These are phyloP conservation scores for Salvelinus alpinus DNA, from an alignment of 2,113 vertebrate genomes.

Conservation along the genomic window DNA sequence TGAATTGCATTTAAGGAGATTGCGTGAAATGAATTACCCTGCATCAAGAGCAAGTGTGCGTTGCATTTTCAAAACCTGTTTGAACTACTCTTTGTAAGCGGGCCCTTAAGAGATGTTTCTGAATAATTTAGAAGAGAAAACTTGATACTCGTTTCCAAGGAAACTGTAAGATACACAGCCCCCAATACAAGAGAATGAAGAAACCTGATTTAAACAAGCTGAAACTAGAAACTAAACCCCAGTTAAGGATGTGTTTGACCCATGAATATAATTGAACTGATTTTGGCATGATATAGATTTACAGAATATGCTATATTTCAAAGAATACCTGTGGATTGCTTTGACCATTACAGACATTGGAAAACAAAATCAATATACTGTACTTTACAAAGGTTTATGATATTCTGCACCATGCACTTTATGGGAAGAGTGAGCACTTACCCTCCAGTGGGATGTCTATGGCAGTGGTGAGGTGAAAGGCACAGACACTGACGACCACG, in stretches of 20 bases:
- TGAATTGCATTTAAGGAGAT: neutral
- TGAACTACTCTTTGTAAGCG: constrained; percentile 20
- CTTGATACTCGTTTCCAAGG: constrained; percentile 63
- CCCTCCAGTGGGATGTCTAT: constrained; percentile 87
- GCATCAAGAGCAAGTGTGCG: constrained; percentile 11
- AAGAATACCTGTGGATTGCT: neutral
- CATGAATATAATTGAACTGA: neutral
- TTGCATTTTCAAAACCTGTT: constrained; percentile 18
- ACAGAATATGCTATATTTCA: neutral
- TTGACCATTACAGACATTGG: neutral
- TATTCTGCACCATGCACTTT: neutral
- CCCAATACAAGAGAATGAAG: constrained; percentile 35
- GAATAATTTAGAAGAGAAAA: constrained; percentile 67
- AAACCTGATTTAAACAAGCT: constrained; percentile 43
- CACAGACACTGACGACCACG: constrained; percentile 61
- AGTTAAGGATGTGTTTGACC: neutral
- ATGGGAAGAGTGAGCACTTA: constrained; percentile 59
- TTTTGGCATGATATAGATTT: neutral
- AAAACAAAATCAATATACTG: neutral
- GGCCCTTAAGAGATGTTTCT: constrained; percentile 51
- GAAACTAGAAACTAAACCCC: neutral
- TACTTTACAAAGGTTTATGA: neutral
- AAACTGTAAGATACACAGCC: constrained; percentile 53
- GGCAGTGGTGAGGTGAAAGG: constrained; percentile 67
- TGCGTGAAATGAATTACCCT: neutral